Evolutionary conservation across 2,797 vertebrate species (phyloP).

Genomic region (Oreonectes daqikongensis): DNA sequence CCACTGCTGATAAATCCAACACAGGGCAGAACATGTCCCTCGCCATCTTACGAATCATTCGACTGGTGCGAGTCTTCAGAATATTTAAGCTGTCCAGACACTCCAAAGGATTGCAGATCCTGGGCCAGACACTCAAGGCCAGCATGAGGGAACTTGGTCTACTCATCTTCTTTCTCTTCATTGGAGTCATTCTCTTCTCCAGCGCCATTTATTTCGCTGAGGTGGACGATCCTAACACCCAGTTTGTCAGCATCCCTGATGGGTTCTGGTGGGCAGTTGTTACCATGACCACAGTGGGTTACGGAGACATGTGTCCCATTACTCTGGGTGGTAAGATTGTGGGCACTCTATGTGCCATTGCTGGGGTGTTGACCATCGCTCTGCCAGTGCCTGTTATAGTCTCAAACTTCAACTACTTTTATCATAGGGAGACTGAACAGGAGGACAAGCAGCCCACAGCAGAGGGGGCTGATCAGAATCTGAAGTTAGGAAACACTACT

Average conservation of each 20-base stretch:
- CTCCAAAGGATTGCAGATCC: slow-evolving; percentile 90
- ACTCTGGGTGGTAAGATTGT: slow-evolving; percentile 94
- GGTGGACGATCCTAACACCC: slow-evolving; percentile 91
- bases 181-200: slow-evolving; percentile 95
- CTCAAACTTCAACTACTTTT: slow-evolving; percentile 99
- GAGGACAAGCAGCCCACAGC: slow-evolving; percentile 84
- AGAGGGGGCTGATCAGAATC: slow-evolving; percentile 73
- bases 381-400: slow-evolving; percentile 97
- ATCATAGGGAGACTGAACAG: slow-evolving; percentile 92
- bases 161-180: slow-evolving; percentile 97
- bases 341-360: slow-evolving; percentile 93
- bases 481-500: slow-evolving; percentile 65
- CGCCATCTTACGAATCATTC: slow-evolving; percentile 92
- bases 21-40: slow-evolving; percentile 93
- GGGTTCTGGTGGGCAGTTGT: slow-evolving; percentile 99
- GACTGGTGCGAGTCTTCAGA: slow-evolving; percentile 91
- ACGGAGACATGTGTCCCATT: slow-evolving; percentile 95
- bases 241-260: slow-evolving; percentile 96
- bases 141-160: slow-evolving; percentile 89
- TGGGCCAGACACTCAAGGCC: slow-evolving; percentile 91
- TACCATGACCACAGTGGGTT: slow-evolving; percentile 98
- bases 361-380: slow-evolving; percentile 94
- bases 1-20: slow-evolving; percentile 76
- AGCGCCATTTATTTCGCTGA: slow-evolving; percentile 95
- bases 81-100: slow-evolving; percentile 95